Percentiles rank a stretch among this genome's conserved stretches.
Evolutionary conservation across 2,113 vertebrate species (phyloP).

Genomic region (Chunga burmeisteri): DNA sequence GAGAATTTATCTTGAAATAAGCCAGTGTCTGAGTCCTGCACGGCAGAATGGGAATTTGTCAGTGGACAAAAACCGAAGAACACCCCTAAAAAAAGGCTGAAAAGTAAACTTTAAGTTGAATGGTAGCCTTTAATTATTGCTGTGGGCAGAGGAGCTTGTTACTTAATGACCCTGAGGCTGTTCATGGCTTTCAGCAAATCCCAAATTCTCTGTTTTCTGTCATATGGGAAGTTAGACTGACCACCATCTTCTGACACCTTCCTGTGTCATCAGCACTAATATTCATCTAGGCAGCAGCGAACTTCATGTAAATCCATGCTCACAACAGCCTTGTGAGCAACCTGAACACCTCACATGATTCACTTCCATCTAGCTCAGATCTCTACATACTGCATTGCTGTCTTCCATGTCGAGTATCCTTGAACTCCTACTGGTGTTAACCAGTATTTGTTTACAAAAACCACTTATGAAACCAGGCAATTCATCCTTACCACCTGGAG

Average conservation of each 20-base stretch:
- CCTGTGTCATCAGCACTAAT: neutral
- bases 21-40: neutral
- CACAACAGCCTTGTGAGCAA: neutral
- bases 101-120: neutral
- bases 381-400: neutral
- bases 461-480: neutral
- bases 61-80: neutral
- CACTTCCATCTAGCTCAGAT: neutral
- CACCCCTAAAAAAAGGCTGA: neutral
- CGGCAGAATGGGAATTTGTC: neutral
- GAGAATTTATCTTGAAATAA: neutral
- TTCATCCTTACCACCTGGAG: neutral
- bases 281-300: neutral
- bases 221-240: neutral
- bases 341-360: neutral
- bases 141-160: neutral
- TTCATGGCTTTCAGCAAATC: neutral
- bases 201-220: neutral
- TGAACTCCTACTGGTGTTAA: neutral
- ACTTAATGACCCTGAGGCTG: neutral
- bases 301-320: neutral
- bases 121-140: neutral
- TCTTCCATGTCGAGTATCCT: fast-evolving
- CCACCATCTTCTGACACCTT: neutral
- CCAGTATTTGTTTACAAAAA: neutral